phyloP scores from a whole-genome alignment of 2,113 vertebrate genomes.

The Sapayoa aenigma region DNA sequence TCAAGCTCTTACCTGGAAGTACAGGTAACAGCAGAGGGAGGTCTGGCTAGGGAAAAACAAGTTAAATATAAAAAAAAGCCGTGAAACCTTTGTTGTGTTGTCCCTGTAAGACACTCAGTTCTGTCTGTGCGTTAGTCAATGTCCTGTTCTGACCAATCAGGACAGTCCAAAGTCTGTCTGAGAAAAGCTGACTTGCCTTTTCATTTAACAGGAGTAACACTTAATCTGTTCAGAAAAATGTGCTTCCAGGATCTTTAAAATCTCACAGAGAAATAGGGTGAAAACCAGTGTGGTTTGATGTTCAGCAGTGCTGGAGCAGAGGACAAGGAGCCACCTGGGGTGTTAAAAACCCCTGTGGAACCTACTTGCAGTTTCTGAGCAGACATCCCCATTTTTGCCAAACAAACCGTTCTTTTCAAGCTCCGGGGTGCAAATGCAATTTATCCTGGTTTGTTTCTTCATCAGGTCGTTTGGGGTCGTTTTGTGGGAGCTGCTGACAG shows the following conservation, averaged over 20 bases:
- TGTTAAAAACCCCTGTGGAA: not conserved
- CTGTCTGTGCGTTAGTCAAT: not conserved
- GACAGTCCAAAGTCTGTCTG: not conserved
- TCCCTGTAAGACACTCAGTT: not conserved
- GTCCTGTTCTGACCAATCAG: not conserved
- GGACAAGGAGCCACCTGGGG: not conserved
- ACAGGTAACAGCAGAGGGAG: not conserved
- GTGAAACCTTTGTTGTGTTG: not conserved
- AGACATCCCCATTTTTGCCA: not conserved
- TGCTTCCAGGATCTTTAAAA: not conserved
- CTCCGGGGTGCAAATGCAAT: not conserved
- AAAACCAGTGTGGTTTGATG: not conserved
- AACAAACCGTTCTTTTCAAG: not conserved
- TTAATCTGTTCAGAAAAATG: not conserved
- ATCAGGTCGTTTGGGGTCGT: slow-evolving; percentile 96
- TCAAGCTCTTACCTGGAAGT: not conserved
- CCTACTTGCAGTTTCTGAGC: not conserved
- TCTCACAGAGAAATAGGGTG: not conserved
- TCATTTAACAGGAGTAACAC: not conserved
- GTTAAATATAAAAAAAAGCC: not conserved
- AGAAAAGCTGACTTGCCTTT: not conserved
- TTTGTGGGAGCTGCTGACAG: slow-evolving; percentile 94
- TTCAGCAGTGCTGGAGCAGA: not conserved
- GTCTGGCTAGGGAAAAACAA: not conserved
- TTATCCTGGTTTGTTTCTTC: not conserved